A percentile compares a stretch with the other conserved stretches of the same genome.
These are phyloP conservation scores for Drosophila yooni DNA, from an alignment of 2,888 invertebrate species.

Conservation along the genomic window DNA sequence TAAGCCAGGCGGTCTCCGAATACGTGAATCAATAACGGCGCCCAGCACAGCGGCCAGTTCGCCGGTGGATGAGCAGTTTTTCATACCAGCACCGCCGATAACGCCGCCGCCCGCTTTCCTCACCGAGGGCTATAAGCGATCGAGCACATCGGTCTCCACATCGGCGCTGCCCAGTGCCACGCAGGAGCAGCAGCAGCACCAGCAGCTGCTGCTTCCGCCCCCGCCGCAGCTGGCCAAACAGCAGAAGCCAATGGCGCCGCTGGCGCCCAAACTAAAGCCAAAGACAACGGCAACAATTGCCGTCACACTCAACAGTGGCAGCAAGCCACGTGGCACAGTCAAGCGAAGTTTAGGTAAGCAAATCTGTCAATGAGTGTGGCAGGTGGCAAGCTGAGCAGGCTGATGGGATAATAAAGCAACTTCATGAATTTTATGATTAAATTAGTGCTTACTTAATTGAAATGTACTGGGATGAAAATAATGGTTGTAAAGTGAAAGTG, in stretches of 20 bases:
- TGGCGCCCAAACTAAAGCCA: conserved; percentile 61
- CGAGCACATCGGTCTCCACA: conserved; percentile 79
- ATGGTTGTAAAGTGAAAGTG: neutral
- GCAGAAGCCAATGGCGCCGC: conserved; percentile 44
- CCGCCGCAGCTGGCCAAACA: conserved; percentile 37
- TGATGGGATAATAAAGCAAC: neutral
- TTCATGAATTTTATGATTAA: neutral
- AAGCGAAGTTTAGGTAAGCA: conserved; percentile 79
- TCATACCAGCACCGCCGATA: conserved; percentile 87
- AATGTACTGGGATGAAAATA: neutral
- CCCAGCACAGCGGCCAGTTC: conserved; percentile 77
- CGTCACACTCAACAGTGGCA: conserved; percentile 63
- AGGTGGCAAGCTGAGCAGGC: neutral
- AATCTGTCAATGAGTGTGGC: neutral
- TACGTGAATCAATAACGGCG: conserved; percentile 72
- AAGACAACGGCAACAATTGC: conserved; percentile 75
- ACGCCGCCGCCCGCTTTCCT: conserved; percentile 89
- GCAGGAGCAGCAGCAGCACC: conserved; percentile 49
- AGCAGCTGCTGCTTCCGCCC: conserved; percentile 8
- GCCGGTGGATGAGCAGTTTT: conserved; percentile 78
- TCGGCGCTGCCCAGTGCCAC: conserved; percentile 67
- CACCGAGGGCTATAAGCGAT: conserved; percentile 87
- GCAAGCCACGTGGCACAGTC: conserved; percentile 74
- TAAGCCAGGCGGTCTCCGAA: conserved; percentile 55
- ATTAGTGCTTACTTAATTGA: neutral